Percentiles rank a stretch among this genome's conserved stretches.
These are phyloP conservation scores for Catharus ustulatus DNA, from an alignment of 2,797 vertebrate genomes.

Conservation along the genomic window DNA sequence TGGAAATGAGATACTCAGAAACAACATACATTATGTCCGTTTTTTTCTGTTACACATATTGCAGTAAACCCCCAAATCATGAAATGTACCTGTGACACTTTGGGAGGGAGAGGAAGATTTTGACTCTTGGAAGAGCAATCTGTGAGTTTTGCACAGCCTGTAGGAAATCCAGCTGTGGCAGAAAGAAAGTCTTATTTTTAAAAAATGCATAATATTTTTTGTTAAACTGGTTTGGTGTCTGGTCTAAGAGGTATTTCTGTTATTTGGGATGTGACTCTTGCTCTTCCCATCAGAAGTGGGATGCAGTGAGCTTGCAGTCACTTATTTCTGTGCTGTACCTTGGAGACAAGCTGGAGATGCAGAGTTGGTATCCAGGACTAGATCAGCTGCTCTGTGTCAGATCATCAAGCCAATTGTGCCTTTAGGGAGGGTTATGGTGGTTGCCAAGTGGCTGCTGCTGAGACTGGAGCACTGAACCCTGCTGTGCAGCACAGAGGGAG, in stretches of 20 bases:
- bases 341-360: not conserved
- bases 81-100: not conserved
- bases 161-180: not conserved
- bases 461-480: not conserved
- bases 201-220: not conserved
- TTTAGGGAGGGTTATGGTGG: not conserved
- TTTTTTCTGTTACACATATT: not conserved
- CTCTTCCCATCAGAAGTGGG: not conserved
- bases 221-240: not conserved
- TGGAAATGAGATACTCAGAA: not conserved
- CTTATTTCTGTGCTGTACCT: not conserved
- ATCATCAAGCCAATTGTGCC: not conserved
- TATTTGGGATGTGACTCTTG: not conserved
- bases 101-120: not conserved
- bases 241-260: not conserved
- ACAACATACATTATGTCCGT: not conserved
- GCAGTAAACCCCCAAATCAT: not conserved
- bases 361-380: not conserved
- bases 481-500: fast-evolving
- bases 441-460: not conserved
- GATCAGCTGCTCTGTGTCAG: not conserved
- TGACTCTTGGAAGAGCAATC: not conserved
- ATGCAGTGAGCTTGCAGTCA: fast-evolving
- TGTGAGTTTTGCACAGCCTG: not conserved
- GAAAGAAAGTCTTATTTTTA: not conserved